A percentile compares a stretch with the other conserved stretches of the same genome.
Conservation (phyloP, 2,888 invertebrate species). For the Fragum fragum region DNA sequence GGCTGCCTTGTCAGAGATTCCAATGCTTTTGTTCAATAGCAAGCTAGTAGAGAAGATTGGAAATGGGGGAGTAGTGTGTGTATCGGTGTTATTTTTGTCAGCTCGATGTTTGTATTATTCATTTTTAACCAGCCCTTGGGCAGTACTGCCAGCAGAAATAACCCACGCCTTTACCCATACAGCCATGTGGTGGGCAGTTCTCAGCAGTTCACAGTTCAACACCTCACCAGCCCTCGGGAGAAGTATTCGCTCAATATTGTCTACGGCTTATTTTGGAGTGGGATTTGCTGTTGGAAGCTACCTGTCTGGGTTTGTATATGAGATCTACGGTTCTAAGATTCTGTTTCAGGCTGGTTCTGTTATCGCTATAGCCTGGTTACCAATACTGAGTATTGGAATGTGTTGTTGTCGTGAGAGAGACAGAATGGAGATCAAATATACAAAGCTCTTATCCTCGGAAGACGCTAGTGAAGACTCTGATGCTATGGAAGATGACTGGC, state of each 20-base stretch:
- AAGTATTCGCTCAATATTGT: slow-evolving; percentile 81
- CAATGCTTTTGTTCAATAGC: slow-evolving; percentile 79
- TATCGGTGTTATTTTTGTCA: slow-evolving; percentile 77
- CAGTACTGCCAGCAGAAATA: slow-evolving; percentile 79
- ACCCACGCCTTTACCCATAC: slow-evolving; percentile 82
- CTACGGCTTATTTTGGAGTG: slow-evolving; percentile 82
- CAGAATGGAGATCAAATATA: slow-evolving; percentile 76
- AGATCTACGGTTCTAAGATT: slow-evolving; percentile 74
- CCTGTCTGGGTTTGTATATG: slow-evolving; percentile 80
- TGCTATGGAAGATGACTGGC: slow-evolving; percentile 81
- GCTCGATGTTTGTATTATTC: slow-evolving; percentile 80
- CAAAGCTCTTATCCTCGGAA: slow-evolving; percentile 78
- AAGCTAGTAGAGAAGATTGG: slow-evolving; percentile 78
- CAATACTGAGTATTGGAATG: slow-evolving; percentile 73
- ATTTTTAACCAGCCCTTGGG: slow-evolving; percentile 82
- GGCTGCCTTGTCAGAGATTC: slow-evolving; percentile 81
- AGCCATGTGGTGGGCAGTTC: slow-evolving; percentile 82
- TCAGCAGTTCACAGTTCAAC: slow-evolving; percentile 80
- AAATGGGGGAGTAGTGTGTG: slow-evolving; percentile 76
- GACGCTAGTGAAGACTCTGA: slow-evolving; percentile 72
- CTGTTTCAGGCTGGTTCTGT: slow-evolving; percentile 80
- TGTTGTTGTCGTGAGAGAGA: slow-evolving; percentile 76
- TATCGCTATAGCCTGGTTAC: slow-evolving; percentile 74
- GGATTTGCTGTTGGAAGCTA: slow-evolving; percentile 81
- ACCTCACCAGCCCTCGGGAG: slow-evolving; percentile 80